Percentiles rank a stretch among this genome's conserved stretches.
Conservation (phyloP, 2,888 invertebrate genomes). For the Sylvicola cinctus region DNA sequence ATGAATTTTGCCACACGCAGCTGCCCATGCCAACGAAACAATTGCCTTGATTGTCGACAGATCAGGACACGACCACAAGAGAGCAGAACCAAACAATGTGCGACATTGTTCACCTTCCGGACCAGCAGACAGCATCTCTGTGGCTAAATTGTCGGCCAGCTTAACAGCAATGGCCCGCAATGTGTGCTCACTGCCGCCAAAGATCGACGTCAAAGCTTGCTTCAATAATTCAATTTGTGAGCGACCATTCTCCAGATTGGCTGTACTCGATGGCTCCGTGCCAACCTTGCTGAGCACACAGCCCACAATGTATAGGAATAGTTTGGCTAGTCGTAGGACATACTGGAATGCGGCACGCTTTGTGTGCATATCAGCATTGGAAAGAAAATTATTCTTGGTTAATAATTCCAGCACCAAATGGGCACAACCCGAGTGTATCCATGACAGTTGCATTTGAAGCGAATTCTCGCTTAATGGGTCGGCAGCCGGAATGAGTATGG, state of each 20-base stretch:
- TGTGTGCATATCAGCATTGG: constrained; percentile 54
- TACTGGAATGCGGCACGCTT: constrained; percentile 68
- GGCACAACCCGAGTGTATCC: constrained; percentile 35
- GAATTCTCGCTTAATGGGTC: constrained; percentile 54
- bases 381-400: constrained; percentile 67
- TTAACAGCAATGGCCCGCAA: constrained; percentile 66
- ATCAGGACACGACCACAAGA: constrained; percentile 51
- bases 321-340: constrained; percentile 70
- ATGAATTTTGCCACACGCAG: constrained; percentile 51
- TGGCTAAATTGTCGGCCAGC: constrained; percentile 60
- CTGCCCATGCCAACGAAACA: constrained; percentile 59
- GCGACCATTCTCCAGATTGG: constrained; percentile 20
- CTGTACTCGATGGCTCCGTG: constrained; percentile 29
- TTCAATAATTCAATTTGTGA: constrained; percentile 41
- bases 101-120: constrained; percentile 29
- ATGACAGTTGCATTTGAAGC: constrained; percentile 34
- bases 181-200: constrained; percentile 72
- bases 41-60: constrained; percentile 49
- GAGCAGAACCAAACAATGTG: constrained; percentile 31
- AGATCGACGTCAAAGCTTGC: constrained; percentile 56
- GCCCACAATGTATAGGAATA: constrained; percentile 71
- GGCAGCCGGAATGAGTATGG: constrained; percentile 77
- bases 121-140: constrained; percentile 34
- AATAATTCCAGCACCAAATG: constrained; percentile 56
- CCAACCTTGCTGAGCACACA: constrained; percentile 47